These are phyloP conservation scores for Orestias chungarensis DNA, from an alignment of 2,797 vertebrate genomes.

Conservation along the genomic window DNA sequence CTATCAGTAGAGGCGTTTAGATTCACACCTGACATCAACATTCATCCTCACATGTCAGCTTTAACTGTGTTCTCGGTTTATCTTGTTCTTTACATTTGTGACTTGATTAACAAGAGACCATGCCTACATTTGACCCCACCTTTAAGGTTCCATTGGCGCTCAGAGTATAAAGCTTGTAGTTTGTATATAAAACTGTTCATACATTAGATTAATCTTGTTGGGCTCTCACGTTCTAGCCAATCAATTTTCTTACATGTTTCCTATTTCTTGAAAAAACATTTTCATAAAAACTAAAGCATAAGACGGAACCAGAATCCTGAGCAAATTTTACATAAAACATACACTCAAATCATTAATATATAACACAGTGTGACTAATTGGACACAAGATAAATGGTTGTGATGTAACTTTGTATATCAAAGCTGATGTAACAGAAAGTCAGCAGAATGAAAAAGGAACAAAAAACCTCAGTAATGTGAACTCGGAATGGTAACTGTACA, in stretches of 20 bases:
- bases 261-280: not conserved
- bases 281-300: not conserved
- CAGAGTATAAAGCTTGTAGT: not conserved
- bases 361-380: not conserved
- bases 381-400: not conserved
- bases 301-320: no score
- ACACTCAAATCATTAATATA: not conserved
- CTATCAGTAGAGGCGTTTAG: not conserved
- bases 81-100: not conserved
- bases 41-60: not conserved
- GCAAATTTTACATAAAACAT: not conserved
- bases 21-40: not conserved
- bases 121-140: not conserved
- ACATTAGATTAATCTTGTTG: not conserved
- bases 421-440: slow-evolving; percentile 16
- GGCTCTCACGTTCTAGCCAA: not conserved
- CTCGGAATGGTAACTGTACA: slow-evolving; percentile 14
- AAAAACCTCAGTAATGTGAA: slow-evolving; percentile 26
- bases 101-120: not conserved
- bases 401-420: not conserved
- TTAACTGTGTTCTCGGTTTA: not conserved
- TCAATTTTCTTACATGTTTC: not conserved
- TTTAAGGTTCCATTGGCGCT: not conserved
- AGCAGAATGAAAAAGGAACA: slow-evolving; percentile 9
- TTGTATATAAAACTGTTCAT: not conserved